Base-by-base conservation (phyloP, 2,888 invertebrate genomes). In the Morinoia aosen region DNA sequence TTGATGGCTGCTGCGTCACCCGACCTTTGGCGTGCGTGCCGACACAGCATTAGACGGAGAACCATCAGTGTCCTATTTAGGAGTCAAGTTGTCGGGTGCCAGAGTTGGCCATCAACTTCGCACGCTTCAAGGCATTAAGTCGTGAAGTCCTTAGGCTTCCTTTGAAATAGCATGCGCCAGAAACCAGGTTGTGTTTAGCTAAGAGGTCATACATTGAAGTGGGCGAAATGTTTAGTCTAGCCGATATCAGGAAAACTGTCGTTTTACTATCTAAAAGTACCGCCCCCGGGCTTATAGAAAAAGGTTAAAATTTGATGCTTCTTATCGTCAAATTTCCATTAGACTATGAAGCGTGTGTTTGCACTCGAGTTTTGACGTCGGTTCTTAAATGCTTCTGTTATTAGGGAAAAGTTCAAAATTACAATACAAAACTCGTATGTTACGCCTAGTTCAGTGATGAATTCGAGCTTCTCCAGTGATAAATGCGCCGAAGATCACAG, bases 41-140 rank as follows among this genome's bases (percentile, higher is more conserved):
- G 16, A 76, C 76, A 76, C 76, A 76, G 76, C 76, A 76, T 76
- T 76, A 76, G 76, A 33, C 19, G 76, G 76, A 0, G 76, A 76
- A 76, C 76, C 76, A 76, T 76, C 76, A 76, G 76, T 76, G 76
- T 76, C 76, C 76, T 33, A 76, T 76, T 76, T 76, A 76, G 76
- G 76, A 16, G 76, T 33, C 76, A 76, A 76, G 76, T 76, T 76
- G 33, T 76, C 76, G 25, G 76, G 76, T 33, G 33, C 25, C 76
- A 76, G 76, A 76, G 76, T 76, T 76, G 76, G 76, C 76, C 76
- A 33, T 76, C 76, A 76, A 76, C 76, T 76, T 25, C 25, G 33
- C 76, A 76, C 76, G 76, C 76, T 33, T 76, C 76, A 16, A 76
- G 33, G 76, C 76, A 76, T 76, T 76, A 76, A 76, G 33, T 76